These are phyloP conservation scores for Dendrocincla fuliginosa DNA, from an alignment of 2,797 vertebrate species.

Conservation along the genomic window DNA sequence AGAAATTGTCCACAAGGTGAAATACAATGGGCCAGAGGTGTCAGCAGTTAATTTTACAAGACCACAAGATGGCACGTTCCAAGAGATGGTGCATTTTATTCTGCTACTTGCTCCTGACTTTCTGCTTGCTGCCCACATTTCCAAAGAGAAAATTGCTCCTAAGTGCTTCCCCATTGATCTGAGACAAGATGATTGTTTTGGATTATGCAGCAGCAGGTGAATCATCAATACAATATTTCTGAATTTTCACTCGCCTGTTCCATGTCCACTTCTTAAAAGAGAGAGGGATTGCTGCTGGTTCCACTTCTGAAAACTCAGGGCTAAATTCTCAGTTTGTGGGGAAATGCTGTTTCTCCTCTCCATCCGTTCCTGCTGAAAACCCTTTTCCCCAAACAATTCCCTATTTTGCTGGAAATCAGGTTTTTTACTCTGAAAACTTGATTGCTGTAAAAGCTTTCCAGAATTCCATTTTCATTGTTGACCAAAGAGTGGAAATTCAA, in stretches of 20 bases:
- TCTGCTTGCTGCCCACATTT: background rate
- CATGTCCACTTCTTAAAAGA: background rate
- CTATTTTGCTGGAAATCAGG: background rate
- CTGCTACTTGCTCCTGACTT: accelerated
- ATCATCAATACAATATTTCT: slow-evolving; percentile 16
- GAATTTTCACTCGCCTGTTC: background rate
- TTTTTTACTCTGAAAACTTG: background rate
- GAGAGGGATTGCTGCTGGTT: background rate
- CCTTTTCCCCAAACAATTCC: background rate
- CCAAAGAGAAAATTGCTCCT: slow-evolving; percentile 50
- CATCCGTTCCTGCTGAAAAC: background rate
- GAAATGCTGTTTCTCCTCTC: background rate
- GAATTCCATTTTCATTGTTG: background rate
- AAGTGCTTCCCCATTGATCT: slow-evolving; percentile 49
- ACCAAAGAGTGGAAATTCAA: background rate
- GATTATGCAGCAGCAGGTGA: background rate
- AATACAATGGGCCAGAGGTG: background rate
- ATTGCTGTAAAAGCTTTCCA: background rate
- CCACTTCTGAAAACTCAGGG: background rate
- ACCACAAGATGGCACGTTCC: background rate
- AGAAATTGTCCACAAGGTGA: background rate
- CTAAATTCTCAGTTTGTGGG: background rate
- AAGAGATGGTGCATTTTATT: background rate
- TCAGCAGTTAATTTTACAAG: background rate
- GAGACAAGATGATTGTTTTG: background rate